Evolutionary conservation across 2,113 vertebrate genomes (phyloP), one percentile per base, ranked within the genome.

Genomic region (Azemiops feae): DNA sequence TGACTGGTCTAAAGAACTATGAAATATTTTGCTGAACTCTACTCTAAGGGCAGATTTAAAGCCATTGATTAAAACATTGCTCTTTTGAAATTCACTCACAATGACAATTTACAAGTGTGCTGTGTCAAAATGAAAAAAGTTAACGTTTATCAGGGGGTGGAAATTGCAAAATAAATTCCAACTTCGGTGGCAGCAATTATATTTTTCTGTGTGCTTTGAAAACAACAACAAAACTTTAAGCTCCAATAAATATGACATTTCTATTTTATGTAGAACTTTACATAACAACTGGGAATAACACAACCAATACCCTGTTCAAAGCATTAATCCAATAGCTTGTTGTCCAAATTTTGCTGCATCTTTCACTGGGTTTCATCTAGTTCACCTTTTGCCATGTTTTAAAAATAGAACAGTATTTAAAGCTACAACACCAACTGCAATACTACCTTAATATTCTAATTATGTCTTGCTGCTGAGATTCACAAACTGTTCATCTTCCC

Each of bases 11-110:
- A 69, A 93, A 55, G 57, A 91, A 27, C 20, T 90, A 0, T 94
- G 58, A 92, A 85, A 20, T 93, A 93, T 74, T 94, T 45, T 47
- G 18, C 16, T 91, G 95, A 92, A 88, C 92, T 91, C 89, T 88
- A 91, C 74, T 87, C 85, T 95, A 53, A 93, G 30, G 91, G 89
- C 22, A 94, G 58, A 92, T 95, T 92, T 97, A 94, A 55, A 94
- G 1, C 74, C 2, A 92, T 23, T 95, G 94, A 97, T 96, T 96
- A 96, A 94, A 87, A 96, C 57, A 95, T 95, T 60, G 47, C 27
- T 96, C 91, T 96, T 97, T 81, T 89, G 45, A 96, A 96, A 89
- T 57, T 58, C 94, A 54, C 1, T 93, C 92, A 23, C 53, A 86
- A 60, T 85, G 22, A 18, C 88, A 93, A 94, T 96, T 94, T 95